Evolutionary conservation across 2,797 vertebrate species (phyloP).

Genomic region (Allobates femoralis): DNA sequence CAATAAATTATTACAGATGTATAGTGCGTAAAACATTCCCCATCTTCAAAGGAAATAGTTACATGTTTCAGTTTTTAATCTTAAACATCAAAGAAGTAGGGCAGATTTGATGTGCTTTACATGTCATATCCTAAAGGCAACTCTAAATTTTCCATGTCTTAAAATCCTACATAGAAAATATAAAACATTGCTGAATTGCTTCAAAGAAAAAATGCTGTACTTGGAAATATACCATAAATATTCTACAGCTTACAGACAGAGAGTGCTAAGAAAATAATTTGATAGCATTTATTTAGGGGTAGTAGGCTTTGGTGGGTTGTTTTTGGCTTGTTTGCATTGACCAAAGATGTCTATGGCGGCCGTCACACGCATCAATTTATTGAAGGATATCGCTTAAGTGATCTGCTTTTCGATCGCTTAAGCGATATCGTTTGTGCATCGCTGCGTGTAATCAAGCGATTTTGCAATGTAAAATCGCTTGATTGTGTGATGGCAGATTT

Average conservation of each 20-base stretch:
- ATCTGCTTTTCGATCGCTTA: no score
- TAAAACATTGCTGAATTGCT: constrained; percentile 32
- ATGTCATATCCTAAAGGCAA: constrained; percentile 44
- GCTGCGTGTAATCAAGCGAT: no score
- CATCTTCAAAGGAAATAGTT: constrained; percentile 44
- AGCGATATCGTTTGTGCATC: no score
- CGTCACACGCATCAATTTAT: no score
- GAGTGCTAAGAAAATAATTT: not conserved
- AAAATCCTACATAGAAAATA: constrained; percentile 25
- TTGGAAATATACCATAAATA: not conserved
- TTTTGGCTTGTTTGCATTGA: no score
- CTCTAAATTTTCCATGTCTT: constrained; percentile 18
- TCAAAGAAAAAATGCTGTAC: not conserved
- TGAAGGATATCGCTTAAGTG: no score
- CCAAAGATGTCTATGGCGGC: no score
- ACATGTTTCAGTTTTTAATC: constrained; percentile 37
- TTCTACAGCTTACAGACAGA: not conserved
- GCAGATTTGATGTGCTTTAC: constrained; percentile 51
- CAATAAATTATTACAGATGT: constrained; percentile 19
- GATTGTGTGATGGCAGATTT: no score
- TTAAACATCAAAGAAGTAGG: constrained; percentile 55
- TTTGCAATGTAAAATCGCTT: no score
- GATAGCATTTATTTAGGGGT: not conserved
- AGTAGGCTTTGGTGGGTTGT: no score
- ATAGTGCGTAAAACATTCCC: constrained; percentile 1